Evolutionary conservation across 2,888 invertebrate species (phyloP), one percentile per base, ranked within the genome.

Genomic region (Nephrotoma flavescens): DNA sequence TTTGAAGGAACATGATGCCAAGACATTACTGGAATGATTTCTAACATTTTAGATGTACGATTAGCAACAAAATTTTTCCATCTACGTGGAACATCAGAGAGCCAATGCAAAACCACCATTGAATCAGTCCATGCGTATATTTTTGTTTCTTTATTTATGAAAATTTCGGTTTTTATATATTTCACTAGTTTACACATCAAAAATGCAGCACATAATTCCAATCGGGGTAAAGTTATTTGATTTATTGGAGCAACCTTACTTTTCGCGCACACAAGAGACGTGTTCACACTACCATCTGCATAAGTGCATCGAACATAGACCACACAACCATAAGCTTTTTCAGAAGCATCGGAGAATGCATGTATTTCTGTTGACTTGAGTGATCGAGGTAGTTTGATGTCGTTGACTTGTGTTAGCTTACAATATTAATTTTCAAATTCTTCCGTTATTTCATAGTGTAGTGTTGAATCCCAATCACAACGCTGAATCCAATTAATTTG

Each of bases 241-340:
- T 87, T 86, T 6, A 87, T 42, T 41, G 87, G 87, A 0, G 86
- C 87, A 0, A 87, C 86, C 15, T 42, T 87, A 12, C 83, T 45
- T 52, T 87, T 87, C 11, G 85, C 12, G 1, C n/a, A 11, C 3
- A 87, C 6, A 83, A 83, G 7, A 4, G 2, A 7, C 19, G 19
- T 19, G 5, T 15, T 41, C 2, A 83, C 1, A 3, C 5, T 31
- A 31, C 41, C 41, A 83, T 41, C 71, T 7, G n/a, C n/a, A 15
- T 71, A 19, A 11, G n/a, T 19, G 15, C 15, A 11, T 19, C 71
- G 7, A 71, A 6, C n/a, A 4, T 71, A 71, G 6, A 71, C 19
- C n/a, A 71, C 71, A 71, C 15, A n/a, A 71, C 71, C 31, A 31
- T 31, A 47, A 2, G 47, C 47, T n/a, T 47, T 47, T n/a, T 47